Evolutionary conservation across 2,113 vertebrate genomes (phyloP), one percentile per base, ranked within the genome.

Genomic region (Mesitornis unicolor): DNA sequence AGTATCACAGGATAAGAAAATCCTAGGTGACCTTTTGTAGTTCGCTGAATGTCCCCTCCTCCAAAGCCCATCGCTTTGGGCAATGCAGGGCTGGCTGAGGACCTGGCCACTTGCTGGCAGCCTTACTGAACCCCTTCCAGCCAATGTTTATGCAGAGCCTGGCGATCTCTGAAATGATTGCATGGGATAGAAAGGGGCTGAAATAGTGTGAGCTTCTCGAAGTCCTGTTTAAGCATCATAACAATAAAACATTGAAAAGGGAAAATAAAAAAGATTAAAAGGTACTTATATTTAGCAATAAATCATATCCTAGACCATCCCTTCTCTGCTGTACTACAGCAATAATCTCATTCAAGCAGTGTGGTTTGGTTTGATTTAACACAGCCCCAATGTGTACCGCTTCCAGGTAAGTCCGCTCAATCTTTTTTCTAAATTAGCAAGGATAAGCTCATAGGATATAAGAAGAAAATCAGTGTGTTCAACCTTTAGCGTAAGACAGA

Each of bases 311-410:
- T 69, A 90, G 40, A 79, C 31, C 22, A 48, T 2, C 9, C 40
- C 16, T 69, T 73, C 36, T 29, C 24, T 69, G 19, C 17, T 67
- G 13, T 71, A 45, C 18, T 56, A 3, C 10, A 29, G 15, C 8
- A 48, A 26, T 29, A 53, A 51, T 85, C 24, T 10, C 40, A 36
- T 60, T 60, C 25, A 51, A 57, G 33, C 31, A 36, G 31, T 2
- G 16, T 28, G 13, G 16, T 54, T 74, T 73, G 19, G 7, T 89
- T 74, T 73, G 19, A 7, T 89, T 78, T 71, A 45, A 56, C 24
- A 63, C 24, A 83, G 0, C 0, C 19, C 0, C 19, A 33, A 22
- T 25, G 7, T 1, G 0, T 50, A 36, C 6, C 6, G 14, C 36
- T 85, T 73, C 16, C 82, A 85, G 36, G 24, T 57, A 87, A 80